Conservation (phyloP, 2,797 vertebrate genomes). For the Bucorvus abyssinicus region DNA sequence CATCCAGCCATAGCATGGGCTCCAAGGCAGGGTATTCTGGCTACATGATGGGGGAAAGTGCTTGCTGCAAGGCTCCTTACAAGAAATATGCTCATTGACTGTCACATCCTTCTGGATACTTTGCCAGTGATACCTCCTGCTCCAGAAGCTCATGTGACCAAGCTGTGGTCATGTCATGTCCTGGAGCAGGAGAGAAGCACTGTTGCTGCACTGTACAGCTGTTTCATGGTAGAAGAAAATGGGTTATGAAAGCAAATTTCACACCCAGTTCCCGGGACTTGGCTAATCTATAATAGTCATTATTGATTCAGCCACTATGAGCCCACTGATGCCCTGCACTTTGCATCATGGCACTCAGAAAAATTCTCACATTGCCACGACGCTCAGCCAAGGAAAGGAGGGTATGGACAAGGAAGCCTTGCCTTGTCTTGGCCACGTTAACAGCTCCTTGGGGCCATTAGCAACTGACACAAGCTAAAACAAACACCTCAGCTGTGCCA, state of each 20-base stretch:
- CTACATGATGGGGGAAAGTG: neutral
- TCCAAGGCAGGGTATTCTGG: neutral
- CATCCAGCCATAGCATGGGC: neutral
- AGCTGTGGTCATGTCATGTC: neutral
- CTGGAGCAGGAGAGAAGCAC: neutral
- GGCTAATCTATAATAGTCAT: neutral
- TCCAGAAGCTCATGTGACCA: neutral
- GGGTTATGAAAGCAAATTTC: neutral
- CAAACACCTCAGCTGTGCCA: neutral
- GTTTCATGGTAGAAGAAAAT: neutral
- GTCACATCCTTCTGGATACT: neutral
- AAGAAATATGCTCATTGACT: neutral
- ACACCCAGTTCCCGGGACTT: neutral
- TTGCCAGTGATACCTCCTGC: neutral
- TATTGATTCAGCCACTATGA: neutral
- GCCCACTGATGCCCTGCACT: neutral
- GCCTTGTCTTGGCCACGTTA: neutral
- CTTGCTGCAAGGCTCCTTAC: neutral
- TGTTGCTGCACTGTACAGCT: neutral
- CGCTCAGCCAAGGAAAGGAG: neutral
- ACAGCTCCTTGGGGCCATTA: neutral
- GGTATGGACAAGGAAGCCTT: neutral
- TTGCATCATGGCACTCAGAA: neutral
- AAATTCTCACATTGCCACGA: neutral
- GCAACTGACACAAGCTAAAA: neutral